Percentiles rank a stretch among this genome's conserved stretches.
These are phyloP conservation scores for Chaetoderma sp. DNA, from an alignment of 2,888 invertebrate species.

Conservation along the genomic window DNA sequence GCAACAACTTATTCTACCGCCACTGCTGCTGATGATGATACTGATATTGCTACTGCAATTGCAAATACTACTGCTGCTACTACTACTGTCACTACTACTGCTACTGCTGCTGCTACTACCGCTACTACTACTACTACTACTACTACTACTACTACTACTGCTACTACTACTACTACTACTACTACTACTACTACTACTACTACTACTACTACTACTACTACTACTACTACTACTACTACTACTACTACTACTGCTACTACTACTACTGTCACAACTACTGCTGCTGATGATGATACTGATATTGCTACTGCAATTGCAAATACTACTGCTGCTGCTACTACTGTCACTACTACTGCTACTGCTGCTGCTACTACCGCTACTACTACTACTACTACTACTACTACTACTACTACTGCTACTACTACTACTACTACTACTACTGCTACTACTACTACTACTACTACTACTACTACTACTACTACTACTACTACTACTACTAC, in stretches of 20 bases:
- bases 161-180: slow-evolving; percentile 22
- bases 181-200: slow-evolving; percentile 15
- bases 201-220: neutral
- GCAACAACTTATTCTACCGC: too few relatives aligned
- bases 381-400: neutral
- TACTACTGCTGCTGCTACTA: neutral
- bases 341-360: neutral
- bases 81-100: neutral
- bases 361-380: neutral
- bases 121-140: slow-evolving; percentile 22
- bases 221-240: neutral
- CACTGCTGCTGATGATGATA: too few relatives aligned
- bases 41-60: too few relatives aligned
- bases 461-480: neutral
- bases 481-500: neutral
- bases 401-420: neutral
- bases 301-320: too few relatives aligned
- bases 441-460: neutral
- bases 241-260: neutral
- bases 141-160: slow-evolving; percentile 22
- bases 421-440: neutral
- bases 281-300: too few relatives aligned
- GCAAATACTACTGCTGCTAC: too few relatives aligned
- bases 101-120: slow-evolving; percentile 13
- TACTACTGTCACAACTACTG: too few relatives aligned